Evolutionary conservation across 30 jellyfish, hydroid and myxozoan genomes (phyloP), one percentile per base, ranked within the genome.

Genomic region (Rhopilema esculentum): DNA sequence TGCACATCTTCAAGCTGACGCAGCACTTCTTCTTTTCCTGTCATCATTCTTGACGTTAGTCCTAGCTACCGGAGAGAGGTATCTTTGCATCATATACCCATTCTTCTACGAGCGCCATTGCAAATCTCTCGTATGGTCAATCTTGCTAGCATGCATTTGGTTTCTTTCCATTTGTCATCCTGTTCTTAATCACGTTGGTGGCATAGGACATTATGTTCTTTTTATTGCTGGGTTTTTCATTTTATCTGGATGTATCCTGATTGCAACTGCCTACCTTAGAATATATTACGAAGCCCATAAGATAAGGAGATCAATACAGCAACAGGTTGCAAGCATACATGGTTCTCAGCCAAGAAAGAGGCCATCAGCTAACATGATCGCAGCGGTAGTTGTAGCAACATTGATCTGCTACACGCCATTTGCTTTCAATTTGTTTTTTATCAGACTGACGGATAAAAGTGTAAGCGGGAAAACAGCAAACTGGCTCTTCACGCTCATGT

Each of bases 61-160:
- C 2, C 78, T 78, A 24, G 88, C 88, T 48, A 78, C 78, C 23
- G 79, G 33, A 24, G 88, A 78, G 75, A 62, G 88, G 31, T 78
- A 78, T 65, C 17, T 78, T 0, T 9, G 65, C 69, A 78, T 78
- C 28, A 30, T 78, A 1, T 78, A 78, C 27, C 88, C 88, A 12
- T 78, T 57, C 23, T 16, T 78, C 25, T 49, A 78, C 49, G 48
- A 53, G 20, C 63, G 88, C 24, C 28, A 53, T 40, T 27, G 19
- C 31, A 31, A 61, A 0, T 27, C 88, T 15, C 18, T 19, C 22
- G 48, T 57, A 0, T 78, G 76, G 70, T 23, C 50, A 1, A 8
- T 63, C 12, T 27, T 29, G 70, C 66, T 27, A 8, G 79, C 79
- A n/a, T 0, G 28, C 19, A 49, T 65, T 16, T 78, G 88, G 88